Conservation (phyloP, 2,888 invertebrate species). For the Mesodorylaimus sp. region DNA sequence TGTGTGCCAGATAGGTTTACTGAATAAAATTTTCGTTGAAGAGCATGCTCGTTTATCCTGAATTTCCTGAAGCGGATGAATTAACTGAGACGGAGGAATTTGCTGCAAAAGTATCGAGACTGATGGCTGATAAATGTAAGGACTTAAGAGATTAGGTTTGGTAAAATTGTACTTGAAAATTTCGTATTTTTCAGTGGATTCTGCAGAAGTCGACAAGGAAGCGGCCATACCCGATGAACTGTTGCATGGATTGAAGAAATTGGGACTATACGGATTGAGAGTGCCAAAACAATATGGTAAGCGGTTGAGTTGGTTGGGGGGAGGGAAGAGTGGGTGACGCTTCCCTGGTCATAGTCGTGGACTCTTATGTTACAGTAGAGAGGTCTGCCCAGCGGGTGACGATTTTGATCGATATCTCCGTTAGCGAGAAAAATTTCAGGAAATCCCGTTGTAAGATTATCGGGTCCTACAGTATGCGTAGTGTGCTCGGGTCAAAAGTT, state of each 20-base stretch:
- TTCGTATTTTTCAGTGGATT: constrained; percentile 10
- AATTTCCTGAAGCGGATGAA: constrained; percentile 24
- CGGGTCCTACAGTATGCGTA: too few relatives aligned
- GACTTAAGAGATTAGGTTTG: background rate
- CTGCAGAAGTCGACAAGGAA: constrained; percentile 2
- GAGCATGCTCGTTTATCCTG: constrained; percentile 29
- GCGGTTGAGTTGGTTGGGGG: background rate
- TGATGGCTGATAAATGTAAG: constrained; percentile 1
- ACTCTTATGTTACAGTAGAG: too few relatives aligned
- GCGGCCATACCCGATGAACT: constrained; percentile 4
- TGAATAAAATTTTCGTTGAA: constrained; percentile 12
- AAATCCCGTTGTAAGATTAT: too few relatives aligned
- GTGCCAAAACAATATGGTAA: constrained; percentile 9
- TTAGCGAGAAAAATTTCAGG: background rate
- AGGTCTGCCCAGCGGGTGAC: too few relatives aligned
- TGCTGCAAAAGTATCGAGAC: constrained; percentile 11
- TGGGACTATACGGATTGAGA: constrained; percentile 6
- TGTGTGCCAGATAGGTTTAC: background rate
- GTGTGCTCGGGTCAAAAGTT: too few relatives aligned
- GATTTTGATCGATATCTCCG: too few relatives aligned
- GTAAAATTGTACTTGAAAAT: background rate
- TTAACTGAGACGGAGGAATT: constrained; percentile 21
- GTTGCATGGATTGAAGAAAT: constrained; percentile 7
- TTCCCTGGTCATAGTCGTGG: background rate
- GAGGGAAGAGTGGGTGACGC: background rate